Percentiles rank a stretch among this genome's conserved stretches.
Evolutionary conservation across 2,888 invertebrate genomes (phyloP).

Genomic region (Pachycephus smyrnensis): DNA sequence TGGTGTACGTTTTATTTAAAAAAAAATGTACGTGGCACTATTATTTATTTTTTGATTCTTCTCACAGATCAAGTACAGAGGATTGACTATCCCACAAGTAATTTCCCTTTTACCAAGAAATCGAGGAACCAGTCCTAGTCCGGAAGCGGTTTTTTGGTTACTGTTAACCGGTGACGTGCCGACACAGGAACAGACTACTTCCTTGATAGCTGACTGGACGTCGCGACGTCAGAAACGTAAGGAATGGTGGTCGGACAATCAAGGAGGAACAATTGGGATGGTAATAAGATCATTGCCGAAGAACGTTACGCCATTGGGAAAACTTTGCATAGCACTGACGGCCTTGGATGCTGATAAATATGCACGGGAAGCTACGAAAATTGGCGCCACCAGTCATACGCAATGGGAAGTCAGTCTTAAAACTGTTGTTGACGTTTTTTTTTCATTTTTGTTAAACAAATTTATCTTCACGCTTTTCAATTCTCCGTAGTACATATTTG

Average conservation of each 20-base stretch:
- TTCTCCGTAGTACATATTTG: constrained; percentile 49
- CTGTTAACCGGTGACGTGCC: constrained; percentile 58
- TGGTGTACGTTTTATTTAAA: constrained; percentile 38
- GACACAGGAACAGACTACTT: constrained; percentile 52
- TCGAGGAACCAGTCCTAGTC: constrained; percentile 52
- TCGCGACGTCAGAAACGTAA: constrained; percentile 44
- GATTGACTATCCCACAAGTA: constrained; percentile 55
- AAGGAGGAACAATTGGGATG: constrained; percentile 38
- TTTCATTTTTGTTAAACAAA: constrained; percentile 10
- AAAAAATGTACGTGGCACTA: background rate
- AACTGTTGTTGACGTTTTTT: background rate
- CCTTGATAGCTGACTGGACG: constrained; percentile 53
- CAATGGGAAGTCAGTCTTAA: constrained; percentile 53
- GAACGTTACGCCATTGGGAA: constrained; percentile 42
- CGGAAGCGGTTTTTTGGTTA: constrained; percentile 58
- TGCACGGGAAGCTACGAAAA: constrained; percentile 30
- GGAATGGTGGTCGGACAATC: constrained; percentile 46
- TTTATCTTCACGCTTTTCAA: background rate
- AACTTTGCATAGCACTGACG: constrained; percentile 49
- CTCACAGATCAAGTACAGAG: constrained; percentile 50
- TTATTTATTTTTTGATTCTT: background rate
- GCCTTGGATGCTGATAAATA: constrained; percentile 44
- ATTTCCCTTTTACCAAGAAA: constrained; percentile 46
- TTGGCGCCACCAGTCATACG: constrained; percentile 37
- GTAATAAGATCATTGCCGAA: constrained; percentile 46